These are phyloP conservation scores for Aleiodes testaceus DNA, from an alignment of 2,888 invertebrate genomes.

Conservation along the genomic window DNA sequence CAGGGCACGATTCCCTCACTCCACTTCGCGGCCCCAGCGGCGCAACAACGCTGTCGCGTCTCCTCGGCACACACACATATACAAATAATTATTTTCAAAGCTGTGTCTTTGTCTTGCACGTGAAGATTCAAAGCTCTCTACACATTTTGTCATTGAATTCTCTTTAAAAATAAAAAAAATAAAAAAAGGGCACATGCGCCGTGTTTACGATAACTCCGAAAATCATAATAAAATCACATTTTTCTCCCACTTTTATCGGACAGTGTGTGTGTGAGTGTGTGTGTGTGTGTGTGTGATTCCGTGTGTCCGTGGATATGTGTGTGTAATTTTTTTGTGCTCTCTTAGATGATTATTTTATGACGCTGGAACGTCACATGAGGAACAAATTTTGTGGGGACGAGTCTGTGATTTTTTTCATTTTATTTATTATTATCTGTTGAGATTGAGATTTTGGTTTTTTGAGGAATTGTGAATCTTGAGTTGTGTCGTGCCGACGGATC, in stretches of 20 bases:
- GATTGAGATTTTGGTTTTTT: constrained; percentile 2
- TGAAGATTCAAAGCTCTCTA: constrained; percentile 6
- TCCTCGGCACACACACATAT: constrained; percentile 31
- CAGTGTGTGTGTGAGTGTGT: constrained; percentile 11
- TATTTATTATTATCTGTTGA: background rate
- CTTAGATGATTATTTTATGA: constrained; percentile 15
- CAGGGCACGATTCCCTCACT: constrained; percentile 65
- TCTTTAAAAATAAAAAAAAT: no score
- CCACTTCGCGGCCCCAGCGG: constrained; percentile 68
- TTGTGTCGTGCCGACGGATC: constrained; percentile 40
- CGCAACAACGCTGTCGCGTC: constrained; percentile 51
- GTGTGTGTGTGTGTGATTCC: constrained; percentile 1
- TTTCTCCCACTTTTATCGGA: constrained; percentile 12
- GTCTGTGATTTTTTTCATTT: constrained; percentile 14
- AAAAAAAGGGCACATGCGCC: constrained; percentile 42
- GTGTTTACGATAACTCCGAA: background rate
- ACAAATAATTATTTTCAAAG: background rate
- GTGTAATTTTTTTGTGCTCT: constrained; percentile 14
- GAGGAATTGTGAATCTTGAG: background rate
- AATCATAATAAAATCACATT: background rate
- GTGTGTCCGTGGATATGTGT: background rate
- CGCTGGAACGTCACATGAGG: constrained; percentile 27
- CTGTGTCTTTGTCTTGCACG: constrained; percentile 21
- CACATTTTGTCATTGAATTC: background rate
- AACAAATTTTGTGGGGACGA: constrained; percentile 10